Evolutionary conservation across 2,888 invertebrate genomes (phyloP).

Genomic region (Sialis fuliginosa): DNA sequence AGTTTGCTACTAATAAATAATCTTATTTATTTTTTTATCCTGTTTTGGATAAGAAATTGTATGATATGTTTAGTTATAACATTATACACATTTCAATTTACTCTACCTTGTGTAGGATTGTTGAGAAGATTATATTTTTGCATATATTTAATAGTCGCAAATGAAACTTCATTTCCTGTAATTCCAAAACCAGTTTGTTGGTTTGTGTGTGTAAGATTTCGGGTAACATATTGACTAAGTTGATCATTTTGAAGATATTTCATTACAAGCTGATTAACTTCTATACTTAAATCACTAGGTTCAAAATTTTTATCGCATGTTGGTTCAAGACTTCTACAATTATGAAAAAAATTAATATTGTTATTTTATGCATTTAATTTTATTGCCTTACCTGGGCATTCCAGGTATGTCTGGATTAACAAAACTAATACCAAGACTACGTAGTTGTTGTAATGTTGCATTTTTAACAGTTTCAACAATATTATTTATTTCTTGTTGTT

Average conservation of each 20-base stretch:
- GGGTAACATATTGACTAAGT: constrained; percentile 20
- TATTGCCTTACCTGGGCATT: neutral
- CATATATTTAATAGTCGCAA: constrained; percentile 54
- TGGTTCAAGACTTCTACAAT: neutral
- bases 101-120: too few species aligned
- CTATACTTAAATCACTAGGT: constrained; percentile 30
- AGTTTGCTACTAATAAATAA: too few species aligned
- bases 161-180: constrained; percentile 40
- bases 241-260: constrained; percentile 35
- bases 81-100: too few species aligned
- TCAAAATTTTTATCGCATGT: constrained; percentile 11
- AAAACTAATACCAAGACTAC: constrained; percentile 20
- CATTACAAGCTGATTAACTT: constrained; percentile 33
- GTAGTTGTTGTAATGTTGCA: constrained; percentile 21
- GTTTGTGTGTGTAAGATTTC: constrained; percentile 12
- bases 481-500: constrained; percentile 2
- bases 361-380: neutral
- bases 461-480: constrained; percentile 18
- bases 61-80: too few species aligned
- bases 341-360: too few species aligned
- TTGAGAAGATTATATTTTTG: constrained; percentile 35
- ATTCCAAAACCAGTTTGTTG: constrained; percentile 11
- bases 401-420: constrained; percentile 10
- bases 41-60: too few species aligned
- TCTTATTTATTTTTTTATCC: too few species aligned